Evolutionary conservation across 2,113 vertebrate species (phyloP).

Genomic region (Ophthalmolycus amberensis): DNA sequence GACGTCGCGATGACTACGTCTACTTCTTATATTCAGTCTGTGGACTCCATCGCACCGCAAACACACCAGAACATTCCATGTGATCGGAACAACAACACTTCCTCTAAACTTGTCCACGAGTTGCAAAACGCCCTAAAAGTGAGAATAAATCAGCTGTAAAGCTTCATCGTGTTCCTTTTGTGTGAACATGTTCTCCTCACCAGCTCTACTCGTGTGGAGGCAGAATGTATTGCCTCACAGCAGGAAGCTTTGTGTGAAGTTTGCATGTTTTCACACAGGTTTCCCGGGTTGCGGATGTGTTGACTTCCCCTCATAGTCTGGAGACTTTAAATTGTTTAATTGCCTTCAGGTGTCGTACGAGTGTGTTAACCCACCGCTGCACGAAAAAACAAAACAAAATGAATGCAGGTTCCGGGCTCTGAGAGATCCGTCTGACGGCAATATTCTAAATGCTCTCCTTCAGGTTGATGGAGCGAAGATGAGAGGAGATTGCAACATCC

Average conservation of each 20-base stretch:
- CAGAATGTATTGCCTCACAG: neutral
- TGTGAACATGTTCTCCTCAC: no score
- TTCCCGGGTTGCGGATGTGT: neutral
- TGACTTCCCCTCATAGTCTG: neutral
- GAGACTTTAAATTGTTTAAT: constrained; percentile 15
- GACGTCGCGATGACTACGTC: no score
- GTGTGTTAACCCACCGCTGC: neutral
- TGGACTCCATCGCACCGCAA: no score
- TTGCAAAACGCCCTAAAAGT: no score
- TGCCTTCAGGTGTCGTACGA: neutral
- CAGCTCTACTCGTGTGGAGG: neutral
- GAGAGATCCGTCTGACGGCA: constrained; percentile 52
- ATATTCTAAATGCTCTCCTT: constrained; percentile 48
- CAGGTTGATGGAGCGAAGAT: constrained; percentile 67
- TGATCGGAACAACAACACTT: neutral
- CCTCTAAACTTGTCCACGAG: neutral
- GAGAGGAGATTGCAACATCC: constrained; percentile 57
- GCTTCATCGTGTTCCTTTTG: no score
- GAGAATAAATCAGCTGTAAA: no score
- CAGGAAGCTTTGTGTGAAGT: neutral
- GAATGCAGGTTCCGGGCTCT: constrained; percentile 13
- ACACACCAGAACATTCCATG: no score
- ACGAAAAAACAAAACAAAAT: constrained; percentile 1
- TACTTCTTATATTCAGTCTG: no score
- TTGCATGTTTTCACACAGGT: neutral